Percentiles rank a stretch among this genome's conserved stretches.
These are phyloP conservation scores for Drosophila hydei DNA, from an alignment of 1,140 invertebrate genomes.

Conservation along the genomic window DNA sequence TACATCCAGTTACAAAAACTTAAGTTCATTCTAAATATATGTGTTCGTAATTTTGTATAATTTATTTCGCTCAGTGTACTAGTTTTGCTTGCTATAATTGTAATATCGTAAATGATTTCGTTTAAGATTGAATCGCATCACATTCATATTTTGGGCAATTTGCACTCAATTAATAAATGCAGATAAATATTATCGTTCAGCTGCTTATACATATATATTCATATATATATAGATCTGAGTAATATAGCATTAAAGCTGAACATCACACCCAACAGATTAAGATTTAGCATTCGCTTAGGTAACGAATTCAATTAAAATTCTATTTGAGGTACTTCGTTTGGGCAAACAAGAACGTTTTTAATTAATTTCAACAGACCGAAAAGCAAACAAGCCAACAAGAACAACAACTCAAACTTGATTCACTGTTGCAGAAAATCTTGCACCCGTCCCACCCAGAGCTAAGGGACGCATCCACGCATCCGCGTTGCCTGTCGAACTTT, in stretches of 20 bases:
- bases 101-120: neutral
- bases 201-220: neutral
- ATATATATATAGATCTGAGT: constrained; percentile 12
- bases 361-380: constrained; percentile 81
- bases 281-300: constrained; percentile 29
- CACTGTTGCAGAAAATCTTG: constrained; percentile 68
- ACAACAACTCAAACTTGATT: constrained; percentile 61
- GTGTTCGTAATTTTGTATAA: neutral
- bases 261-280: constrained; percentile 53
- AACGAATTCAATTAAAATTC: constrained; percentile 56
- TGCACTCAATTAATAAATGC: constrained; percentile 24
- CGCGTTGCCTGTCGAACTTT: constrained; percentile 51
- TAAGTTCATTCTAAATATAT: no score
- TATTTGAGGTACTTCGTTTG: constrained; percentile 55
- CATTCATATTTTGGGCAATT: constrained; percentile 22
- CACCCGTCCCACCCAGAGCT: neutral
- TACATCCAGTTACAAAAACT: no score
- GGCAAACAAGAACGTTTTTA: constrained; percentile 70
- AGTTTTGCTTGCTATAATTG: no score
- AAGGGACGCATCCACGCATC: constrained; percentile 44
- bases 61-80: neutral
- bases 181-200: constrained; percentile 29
- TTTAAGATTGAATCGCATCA: neutral
- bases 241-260: constrained; percentile 61
- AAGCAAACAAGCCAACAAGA: constrained; percentile 77